Evolutionary conservation across 1,140 invertebrate genomes (phyloP), one percentile per base, ranked within the genome.

Genomic region (Solenopsis invicta): DNA sequence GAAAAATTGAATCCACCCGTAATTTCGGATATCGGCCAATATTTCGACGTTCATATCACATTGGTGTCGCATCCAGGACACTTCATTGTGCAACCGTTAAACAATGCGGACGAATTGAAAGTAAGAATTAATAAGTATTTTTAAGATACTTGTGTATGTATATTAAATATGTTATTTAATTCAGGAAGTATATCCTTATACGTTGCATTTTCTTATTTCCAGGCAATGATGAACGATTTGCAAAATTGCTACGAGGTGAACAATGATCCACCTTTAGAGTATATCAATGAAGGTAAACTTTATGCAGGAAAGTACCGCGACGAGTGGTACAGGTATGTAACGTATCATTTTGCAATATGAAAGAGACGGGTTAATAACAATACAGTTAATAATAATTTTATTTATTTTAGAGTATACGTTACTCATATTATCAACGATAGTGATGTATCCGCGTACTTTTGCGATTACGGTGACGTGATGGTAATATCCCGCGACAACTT

Each of bases 61-160:
- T 96, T 96, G 94, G 96, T 96, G 8, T 96, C 96, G 1, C 96
- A 96, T 94, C 97, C 97, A 0, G 95, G 95, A 88, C 96, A 96
- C 93, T 97, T 97, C 78, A 94, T 95, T 12, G 93, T 96, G 2
- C 94, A 95, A 74, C 94, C 94, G 0, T 85, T 89, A 18, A 72
- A 89, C 12, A 80, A 87, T 18, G 72, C 77, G n/a, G 1, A 1
- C 0, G 34, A 76, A 34, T 81, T 94, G 10, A 56, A 90, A 62
- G 94, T 84, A 82, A 48, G 75, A 52, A 75, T 74, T 61, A 41
- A 59, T 48, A 48, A 3, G 6, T 0, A 24, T 4, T 50, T 69
- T 69, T 69, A 1, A 50, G n/a, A 62, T 41, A 41, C 41, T 4
- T 41, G 18, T 5, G 21, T 34, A 18, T 5, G 21, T 34, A 24